phyloP scores from a whole-genome alignment of 2,888 invertebrate genomes.

The Drosophila ustulata region DNA sequence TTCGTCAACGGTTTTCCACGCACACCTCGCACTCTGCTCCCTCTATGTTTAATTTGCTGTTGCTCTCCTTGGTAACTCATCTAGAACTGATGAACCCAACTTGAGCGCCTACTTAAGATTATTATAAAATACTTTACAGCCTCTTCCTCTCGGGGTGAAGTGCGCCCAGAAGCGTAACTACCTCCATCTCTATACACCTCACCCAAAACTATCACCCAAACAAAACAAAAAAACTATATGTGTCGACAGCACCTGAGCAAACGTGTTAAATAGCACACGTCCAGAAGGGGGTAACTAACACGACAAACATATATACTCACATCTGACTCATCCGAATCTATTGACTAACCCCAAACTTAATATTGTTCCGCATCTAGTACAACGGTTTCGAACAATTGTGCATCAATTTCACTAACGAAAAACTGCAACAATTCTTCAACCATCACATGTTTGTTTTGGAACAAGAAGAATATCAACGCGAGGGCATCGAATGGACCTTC shows the following conservation, averaged over 20 bases:
- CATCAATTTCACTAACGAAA: constrained; percentile 97
- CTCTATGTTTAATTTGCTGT: constrained; percentile 49
- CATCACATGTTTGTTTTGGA: constrained; percentile 97
- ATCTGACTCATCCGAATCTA: constrained; percentile 5
- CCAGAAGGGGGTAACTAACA: constrained; percentile 65
- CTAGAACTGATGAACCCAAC: constrained; percentile 69
- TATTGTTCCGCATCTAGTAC: constrained; percentile 87
- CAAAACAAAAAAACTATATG: constrained; percentile 13
- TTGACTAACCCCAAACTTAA: constrained; percentile 61
- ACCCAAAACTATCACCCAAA: constrained; percentile 22
- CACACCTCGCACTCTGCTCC: constrained; percentile 36
- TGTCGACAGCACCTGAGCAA: constrained; percentile 31
- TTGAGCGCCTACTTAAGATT: background rate
- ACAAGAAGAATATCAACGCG: constrained; percentile 96
- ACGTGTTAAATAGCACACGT: constrained; percentile 32
- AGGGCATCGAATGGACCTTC: constrained; percentile 96
- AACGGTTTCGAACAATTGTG: constrained; percentile 97
- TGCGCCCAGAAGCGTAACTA: constrained; percentile 58
- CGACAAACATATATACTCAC: constrained; percentile 26
- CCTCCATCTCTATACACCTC: constrained; percentile 39
- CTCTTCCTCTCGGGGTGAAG: constrained; percentile 40
- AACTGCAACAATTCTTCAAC: constrained; percentile 97
- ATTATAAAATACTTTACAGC: constrained; percentile 50
- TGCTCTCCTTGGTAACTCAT: constrained; percentile 54
- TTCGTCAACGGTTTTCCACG: constrained; percentile 82